phyloP scores from a whole-genome alignment of 2,113 vertebrate species.

The Mesoclemmys tuberculata region DNA sequence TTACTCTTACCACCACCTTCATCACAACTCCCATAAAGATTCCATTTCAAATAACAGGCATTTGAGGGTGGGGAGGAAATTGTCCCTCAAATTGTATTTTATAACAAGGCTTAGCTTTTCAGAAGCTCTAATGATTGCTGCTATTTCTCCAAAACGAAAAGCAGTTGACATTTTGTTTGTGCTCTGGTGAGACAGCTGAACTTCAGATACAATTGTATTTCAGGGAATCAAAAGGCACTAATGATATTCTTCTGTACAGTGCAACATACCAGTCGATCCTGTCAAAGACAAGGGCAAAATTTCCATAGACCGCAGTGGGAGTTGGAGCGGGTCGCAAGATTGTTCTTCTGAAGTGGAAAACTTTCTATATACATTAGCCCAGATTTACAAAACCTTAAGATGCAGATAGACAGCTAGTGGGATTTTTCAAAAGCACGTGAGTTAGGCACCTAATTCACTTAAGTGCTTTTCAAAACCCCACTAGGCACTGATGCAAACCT shows the following conservation, averaged over 20 bases:
- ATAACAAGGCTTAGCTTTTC: background rate
- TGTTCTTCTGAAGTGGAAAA: background rate
- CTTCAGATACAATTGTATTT: background rate
- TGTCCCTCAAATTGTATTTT: background rate
- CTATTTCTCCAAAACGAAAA: background rate
- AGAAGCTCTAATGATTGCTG: background rate
- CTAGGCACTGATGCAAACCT: background rate
- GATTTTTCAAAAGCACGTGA: background rate
- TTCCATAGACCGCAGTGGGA: background rate
- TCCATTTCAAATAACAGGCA: background rate
- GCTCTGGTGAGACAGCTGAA: background rate
- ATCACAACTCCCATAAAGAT: accelerated
- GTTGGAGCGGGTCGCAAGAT: background rate
- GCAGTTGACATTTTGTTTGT: background rate
- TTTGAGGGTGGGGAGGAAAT: no score
- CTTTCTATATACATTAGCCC: background rate
- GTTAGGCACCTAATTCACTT: background rate
- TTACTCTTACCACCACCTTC: background rate
- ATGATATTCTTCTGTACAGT: background rate
- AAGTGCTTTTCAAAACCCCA: background rate
- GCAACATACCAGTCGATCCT: accelerated
- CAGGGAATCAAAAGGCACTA: background rate
- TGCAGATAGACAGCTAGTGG: background rate
- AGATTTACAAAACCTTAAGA: background rate
- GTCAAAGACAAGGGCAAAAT: accelerated